A percentile compares a stretch with the other conserved stretches of the same genome.
Evolutionary conservation across 2,113 vertebrate genomes (phyloP).

Genomic region (Otis tarda): DNA sequence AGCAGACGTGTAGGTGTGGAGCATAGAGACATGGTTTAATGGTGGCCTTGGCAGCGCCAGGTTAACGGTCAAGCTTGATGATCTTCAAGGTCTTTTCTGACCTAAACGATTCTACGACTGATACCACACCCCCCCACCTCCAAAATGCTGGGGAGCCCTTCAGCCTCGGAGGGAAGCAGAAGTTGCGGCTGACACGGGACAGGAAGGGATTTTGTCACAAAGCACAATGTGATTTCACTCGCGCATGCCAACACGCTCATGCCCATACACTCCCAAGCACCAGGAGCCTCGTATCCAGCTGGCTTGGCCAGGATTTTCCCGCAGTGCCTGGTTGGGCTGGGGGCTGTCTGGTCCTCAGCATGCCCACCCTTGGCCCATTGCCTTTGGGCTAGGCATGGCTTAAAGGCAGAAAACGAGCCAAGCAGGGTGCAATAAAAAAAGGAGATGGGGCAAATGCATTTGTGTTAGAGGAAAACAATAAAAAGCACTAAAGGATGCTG

Average conservation of each 20-base stretch:
- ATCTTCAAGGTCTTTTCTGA: too few relatives aligned
- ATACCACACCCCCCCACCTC: not conserved
- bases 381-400: not conserved
- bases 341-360: not conserved
- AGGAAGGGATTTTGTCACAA: not conserved
- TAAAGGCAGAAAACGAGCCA: not conserved
- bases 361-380: not conserved
- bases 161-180: not conserved
- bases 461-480: not conserved
- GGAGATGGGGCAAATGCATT: not conserved
- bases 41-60: too few relatives aligned
- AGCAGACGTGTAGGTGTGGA: too few relatives aligned
- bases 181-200: not conserved
- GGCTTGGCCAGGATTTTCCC: not conserved
- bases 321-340: not conserved
- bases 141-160: not conserved
- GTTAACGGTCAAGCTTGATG: too few relatives aligned
- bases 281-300: rapidly evolving
- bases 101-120: too few relatives aligned
- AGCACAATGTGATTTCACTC: not conserved
- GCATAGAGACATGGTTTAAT: too few relatives aligned
- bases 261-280: not conserved
- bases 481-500: not conserved
- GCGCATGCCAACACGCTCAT: rapidly evolving
- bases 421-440: not conserved